These are phyloP conservation scores for Volucella inflata DNA, from an alignment of 2,888 invertebrate species.

Conservation along the genomic window DNA sequence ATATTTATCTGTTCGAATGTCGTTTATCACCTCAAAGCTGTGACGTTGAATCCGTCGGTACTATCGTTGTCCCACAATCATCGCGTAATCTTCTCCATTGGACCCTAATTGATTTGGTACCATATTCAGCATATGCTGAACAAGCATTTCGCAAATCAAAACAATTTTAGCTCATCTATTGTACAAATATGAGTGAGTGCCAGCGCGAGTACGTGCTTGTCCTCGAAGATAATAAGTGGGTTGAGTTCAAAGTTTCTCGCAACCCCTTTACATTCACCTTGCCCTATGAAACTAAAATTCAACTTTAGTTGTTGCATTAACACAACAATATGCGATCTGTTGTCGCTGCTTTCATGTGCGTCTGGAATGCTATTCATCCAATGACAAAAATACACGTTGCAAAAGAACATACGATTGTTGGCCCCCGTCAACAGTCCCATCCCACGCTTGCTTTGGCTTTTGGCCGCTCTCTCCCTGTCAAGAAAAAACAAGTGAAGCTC, in stretches of 20 bases:
- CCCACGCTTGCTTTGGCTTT: background rate
- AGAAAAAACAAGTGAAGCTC: background rate
- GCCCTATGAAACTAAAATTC: background rate
- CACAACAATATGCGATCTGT: slow-evolving; percentile 15
- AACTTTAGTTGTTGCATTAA: slow-evolving; percentile 26
- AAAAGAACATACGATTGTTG: slow-evolving; percentile 40
- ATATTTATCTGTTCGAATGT: slow-evolving; percentile 5
- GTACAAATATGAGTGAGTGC: background rate
- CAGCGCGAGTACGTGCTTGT: slow-evolving; percentile 12
- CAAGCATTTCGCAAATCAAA: slow-evolving; percentile 18
- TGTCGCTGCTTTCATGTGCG: background rate
- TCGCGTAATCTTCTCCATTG: slow-evolving; percentile 8
- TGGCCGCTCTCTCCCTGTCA: background rate
- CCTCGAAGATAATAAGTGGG: slow-evolving; percentile 32
- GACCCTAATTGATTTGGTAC: slow-evolving; percentile 19
- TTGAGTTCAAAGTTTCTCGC: slow-evolving; percentile 4
- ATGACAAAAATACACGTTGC: slow-evolving; percentile 27
- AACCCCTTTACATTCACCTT: background rate
- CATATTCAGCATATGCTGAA: slow-evolving; percentile 2
- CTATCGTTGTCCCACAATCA: background rate
- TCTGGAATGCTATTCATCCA: slow-evolving; percentile 32
- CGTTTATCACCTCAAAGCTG: slow-evolving; percentile 28
- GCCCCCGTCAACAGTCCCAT: slow-evolving; percentile 30
- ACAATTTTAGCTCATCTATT: slow-evolving; percentile 24
- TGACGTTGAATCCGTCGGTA: background rate